Evolutionary conservation across 2,888 invertebrate species (phyloP), one percentile per base, ranked within the genome.

Genomic region (Euspilapteryx auroguttella): DNA sequence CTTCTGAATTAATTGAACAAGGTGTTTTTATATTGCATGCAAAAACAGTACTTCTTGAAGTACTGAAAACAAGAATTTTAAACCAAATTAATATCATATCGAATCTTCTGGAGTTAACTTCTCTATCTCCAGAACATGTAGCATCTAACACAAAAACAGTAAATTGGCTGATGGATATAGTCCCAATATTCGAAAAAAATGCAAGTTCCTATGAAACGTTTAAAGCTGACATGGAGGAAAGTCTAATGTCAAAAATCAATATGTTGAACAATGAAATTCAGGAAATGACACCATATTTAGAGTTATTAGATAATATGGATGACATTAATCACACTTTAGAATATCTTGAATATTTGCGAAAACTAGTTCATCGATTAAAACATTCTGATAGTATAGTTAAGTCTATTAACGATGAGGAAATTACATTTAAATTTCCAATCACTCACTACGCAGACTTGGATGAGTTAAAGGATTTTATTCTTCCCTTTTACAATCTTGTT

Each of bases 401-500:
- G 4, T 94, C 92, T 92, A 93, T 95, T 28, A 94, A 95, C 59
- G 82, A 85, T 40, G 95, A 96, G 71, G 94, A 96, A 66, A 64
- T 71, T 3, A 81, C 93, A 8, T 89, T 94, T 45, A 91, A 93
- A 49, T 89, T 91, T 49, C 87, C 89, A 2, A 54, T 84, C 27
- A 83, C 88, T 0, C 59, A 64, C 10, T 96, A 90, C 64, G 82
- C 86, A 1, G 87, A 87, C 31, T 79, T 94, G 28, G 86, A 86
- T 36, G 89, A 92, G 42, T 68, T 94, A 21, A 87, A 87, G 45
- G 79, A 80, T 11, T 83, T 80, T 41, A 73, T 88, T 15, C 71
- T 84, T 48, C 87, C 87, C 0, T 89, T 87, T 54, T 81, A 87
- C 29, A 76, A 63, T 21, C 63, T 90, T 3, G 66, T 94, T 39